phyloP scores from a whole-genome alignment of 2,888 invertebrate genomes.

The Empis livida region DNA sequence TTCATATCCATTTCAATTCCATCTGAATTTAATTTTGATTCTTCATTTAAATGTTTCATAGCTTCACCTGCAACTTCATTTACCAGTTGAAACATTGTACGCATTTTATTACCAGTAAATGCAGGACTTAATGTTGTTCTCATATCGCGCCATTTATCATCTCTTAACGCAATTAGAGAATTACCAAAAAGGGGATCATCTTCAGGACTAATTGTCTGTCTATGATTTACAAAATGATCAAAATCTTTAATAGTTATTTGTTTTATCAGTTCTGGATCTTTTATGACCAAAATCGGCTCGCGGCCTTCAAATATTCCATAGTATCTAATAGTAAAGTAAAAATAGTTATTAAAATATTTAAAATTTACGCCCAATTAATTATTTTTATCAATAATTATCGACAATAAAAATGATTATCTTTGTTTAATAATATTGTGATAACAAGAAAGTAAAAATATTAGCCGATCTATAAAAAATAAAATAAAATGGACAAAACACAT shows the following conservation, averaged over 20 bases:
- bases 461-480: no score
- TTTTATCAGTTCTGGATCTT: constrained; percentile 42
- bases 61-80: constrained; percentile 17
- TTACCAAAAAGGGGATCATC: constrained; percentile 29
- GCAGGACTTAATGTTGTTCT: constrained; percentile 23
- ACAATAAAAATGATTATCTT: no score
- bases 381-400: no score
- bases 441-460: no score
- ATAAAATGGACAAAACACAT: no score
- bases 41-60: constrained; percentile 11
- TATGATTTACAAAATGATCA: constrained; percentile 40
- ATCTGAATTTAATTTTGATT: not conserved
- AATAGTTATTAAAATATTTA: no score
- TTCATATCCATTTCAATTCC: constrained; percentile 17
- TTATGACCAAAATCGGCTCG: constrained; percentile 32
- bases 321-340: no score
- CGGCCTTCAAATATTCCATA: constrained; percentile 37
- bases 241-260: constrained; percentile 42
- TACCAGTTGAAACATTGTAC: constrained; percentile 19
- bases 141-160: constrained; percentile 23
- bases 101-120: constrained; percentile 29
- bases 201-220: constrained; percentile 21
- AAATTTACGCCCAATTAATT: no score
- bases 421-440: no score
- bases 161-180: constrained; percentile 6